A percentile compares a stretch with the other conserved stretches of the same genome.
Evolutionary conservation across 2,888 invertebrate genomes (phyloP).

Genomic region (Drosophila rubida): DNA sequence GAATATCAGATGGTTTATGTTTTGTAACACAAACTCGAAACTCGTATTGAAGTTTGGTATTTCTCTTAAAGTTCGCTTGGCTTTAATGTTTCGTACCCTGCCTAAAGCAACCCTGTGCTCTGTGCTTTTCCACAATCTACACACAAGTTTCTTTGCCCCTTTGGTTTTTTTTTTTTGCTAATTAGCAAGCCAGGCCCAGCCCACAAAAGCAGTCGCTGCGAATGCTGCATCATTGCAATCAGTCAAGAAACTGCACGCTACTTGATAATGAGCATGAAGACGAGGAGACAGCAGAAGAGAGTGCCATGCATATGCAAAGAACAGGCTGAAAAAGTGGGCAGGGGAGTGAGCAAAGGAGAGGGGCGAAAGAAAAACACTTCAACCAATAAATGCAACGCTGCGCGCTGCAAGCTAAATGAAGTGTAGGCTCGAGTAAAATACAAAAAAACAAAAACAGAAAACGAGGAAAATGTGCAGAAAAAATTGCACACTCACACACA

Average conservation of each 20-base stretch:
- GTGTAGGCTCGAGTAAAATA: constrained; percentile 74
- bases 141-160: constrained; percentile 8
- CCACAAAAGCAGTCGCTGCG: constrained; percentile 38
- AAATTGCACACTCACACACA: constrained; percentile 49
- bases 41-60: too few relatives aligned
- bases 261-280: constrained; percentile 67
- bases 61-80: too few relatives aligned
- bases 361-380: constrained; percentile 68
- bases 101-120: constrained; percentile 4
- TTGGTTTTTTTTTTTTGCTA: constrained; percentile 64
- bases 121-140: constrained; percentile 18
- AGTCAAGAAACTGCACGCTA: constrained; percentile 78
- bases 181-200: constrained; percentile 60
- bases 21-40: too few relatives aligned
- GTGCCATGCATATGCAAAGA: constrained; percentile 28
- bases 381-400: constrained; percentile 75
- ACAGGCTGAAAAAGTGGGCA: not conserved
- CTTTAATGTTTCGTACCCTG: constrained; percentile 17
- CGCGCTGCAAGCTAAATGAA: constrained; percentile 70
- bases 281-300: constrained; percentile 21
- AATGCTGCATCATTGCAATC: constrained; percentile 67
- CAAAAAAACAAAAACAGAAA: constrained; percentile 40
- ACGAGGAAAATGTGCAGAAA: not conserved
- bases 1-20: not conserved
- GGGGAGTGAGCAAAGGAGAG: constrained; percentile 37